phyloP scores from a whole-genome alignment of 1,140 invertebrate genomes.

The Drosophila seguyi region DNA sequence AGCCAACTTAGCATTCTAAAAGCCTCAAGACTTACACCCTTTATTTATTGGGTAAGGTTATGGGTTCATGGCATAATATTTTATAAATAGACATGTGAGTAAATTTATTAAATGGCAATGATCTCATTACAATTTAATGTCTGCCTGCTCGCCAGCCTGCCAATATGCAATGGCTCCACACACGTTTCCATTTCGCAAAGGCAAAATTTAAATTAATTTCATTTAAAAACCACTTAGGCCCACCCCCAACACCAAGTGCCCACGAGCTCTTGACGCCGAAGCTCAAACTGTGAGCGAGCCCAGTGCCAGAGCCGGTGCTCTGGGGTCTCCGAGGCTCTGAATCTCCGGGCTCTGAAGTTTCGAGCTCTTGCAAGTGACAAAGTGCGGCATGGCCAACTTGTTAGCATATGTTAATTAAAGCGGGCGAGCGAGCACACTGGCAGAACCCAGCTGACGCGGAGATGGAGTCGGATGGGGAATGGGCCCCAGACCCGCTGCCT shows the following conservation, averaged over 20 bases:
- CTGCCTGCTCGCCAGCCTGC: slow-evolving; percentile 20
- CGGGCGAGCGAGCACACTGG: slow-evolving; percentile 62
- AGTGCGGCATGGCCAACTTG: slow-evolving; percentile 81
- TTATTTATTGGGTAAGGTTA: slow-evolving; percentile 57
- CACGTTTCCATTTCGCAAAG: slow-evolving; percentile 41
- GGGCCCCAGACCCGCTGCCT: slow-evolving; percentile 56
- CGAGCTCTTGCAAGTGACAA: slow-evolving; percentile 75
- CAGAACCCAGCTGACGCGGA: slow-evolving; percentile 32
- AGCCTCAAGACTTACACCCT: slow-evolving; percentile 50
- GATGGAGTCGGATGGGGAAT: slow-evolving; percentile 15
- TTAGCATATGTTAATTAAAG: slow-evolving; percentile 84
- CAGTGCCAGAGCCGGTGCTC: slow-evolving; percentile 2
- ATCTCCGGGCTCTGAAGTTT: slow-evolving; percentile 33
- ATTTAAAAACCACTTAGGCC: slow-evolving; percentile 83
- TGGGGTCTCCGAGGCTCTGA: neutral
- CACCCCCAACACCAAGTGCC: slow-evolving; percentile 71
- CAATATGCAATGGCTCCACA: slow-evolving; percentile 31
- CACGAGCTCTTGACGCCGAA: slow-evolving; percentile 49
- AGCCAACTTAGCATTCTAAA: slow-evolving; percentile 17
- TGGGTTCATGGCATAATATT: slow-evolving; percentile 61
- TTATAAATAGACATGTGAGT: slow-evolving; percentile 77
- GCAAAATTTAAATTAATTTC: slow-evolving; percentile 78
- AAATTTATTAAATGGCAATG: slow-evolving; percentile 79
- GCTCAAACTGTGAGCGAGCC: slow-evolving; percentile 44
- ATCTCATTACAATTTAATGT: slow-evolving; percentile 82